Percentiles rank a stretch among this genome's conserved stretches.
Evolutionary conservation across 2,113 vertebrate genomes (phyloP).

Genomic region (Microtus ochrogaster): DNA sequence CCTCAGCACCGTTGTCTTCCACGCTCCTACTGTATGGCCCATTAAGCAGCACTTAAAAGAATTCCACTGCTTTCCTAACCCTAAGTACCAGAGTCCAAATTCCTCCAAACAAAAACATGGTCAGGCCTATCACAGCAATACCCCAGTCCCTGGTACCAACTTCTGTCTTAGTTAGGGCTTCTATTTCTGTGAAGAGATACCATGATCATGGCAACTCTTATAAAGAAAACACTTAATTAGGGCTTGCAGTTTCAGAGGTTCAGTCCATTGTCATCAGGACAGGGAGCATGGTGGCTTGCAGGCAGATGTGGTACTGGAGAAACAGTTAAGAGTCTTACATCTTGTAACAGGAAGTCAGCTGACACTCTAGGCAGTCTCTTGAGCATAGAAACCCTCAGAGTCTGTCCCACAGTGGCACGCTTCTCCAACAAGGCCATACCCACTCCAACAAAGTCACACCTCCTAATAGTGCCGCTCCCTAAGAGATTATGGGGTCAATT

Average conservation of each 20-base stretch:
- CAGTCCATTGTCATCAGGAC: neutral
- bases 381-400: neutral
- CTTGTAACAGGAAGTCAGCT: neutral
- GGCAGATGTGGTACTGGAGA: neutral
- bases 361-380: neutral
- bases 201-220: neutral
- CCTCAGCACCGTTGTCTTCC: too few species aligned
- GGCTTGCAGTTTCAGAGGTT: neutral
- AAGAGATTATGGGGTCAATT: too few species aligned
- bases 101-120: too few species aligned
- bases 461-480: neutral
- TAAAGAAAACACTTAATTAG: neutral
- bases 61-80: too few species aligned
- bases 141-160: too few species aligned
- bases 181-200: neutral
- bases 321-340: neutral
- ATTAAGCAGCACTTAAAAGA: too few species aligned
- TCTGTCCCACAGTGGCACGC: neutral
- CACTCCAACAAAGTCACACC: neutral
- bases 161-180: neutral
- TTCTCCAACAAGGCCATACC: neutral
- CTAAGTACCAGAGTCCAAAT: too few species aligned
- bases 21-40: too few species aligned
- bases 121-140: too few species aligned
- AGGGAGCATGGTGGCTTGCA: neutral